These are phyloP conservation scores for Sinocyclocheilus anshuiensis DNA, from an alignment of 2,113 vertebrate genomes.

Conservation along the genomic window DNA sequence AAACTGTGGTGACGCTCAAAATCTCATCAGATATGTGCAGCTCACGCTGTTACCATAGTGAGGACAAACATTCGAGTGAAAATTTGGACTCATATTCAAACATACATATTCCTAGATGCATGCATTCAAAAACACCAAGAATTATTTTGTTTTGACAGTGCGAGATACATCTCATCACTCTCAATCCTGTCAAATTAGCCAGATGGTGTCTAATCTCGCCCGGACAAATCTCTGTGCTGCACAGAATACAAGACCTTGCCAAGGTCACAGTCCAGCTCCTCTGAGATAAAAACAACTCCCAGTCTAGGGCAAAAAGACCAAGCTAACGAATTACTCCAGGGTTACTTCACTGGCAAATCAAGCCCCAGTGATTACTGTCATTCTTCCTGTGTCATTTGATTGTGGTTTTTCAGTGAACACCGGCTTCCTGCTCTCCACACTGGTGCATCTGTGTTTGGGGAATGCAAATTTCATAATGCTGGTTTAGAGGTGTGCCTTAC, in stretches of 20 bases:
- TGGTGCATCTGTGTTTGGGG: constrained; percentile 20
- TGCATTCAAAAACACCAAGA: constrained; percentile 1
- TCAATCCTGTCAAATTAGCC: constrained; percentile 50
- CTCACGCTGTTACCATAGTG: not conserved
- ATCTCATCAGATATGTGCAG: not conserved
- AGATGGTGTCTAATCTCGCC: constrained; percentile 45
- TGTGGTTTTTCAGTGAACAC: constrained; percentile 10
- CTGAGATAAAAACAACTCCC: constrained; percentile 35
- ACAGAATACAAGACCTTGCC: constrained; percentile 40
- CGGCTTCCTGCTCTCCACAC: not conserved
- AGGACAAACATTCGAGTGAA: not conserved
- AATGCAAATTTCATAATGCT: not conserved
- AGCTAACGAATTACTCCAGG: not conserved
- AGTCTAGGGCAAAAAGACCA: not conserved
- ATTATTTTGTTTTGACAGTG: constrained; percentile 13
- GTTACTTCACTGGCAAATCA: not conserved
- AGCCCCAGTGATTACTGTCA: not conserved
- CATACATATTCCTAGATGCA: not conserved
- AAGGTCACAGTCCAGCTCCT: constrained; percentile 43
- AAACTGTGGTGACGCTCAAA: not conserved
- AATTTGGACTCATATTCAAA: not conserved
- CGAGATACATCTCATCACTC: constrained; percentile 33
- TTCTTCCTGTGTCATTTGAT: constrained; percentile 5
- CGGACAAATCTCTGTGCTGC: constrained; percentile 28
- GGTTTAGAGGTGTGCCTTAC: constrained; percentile 7